Percentiles rank a stretch among this genome's conserved stretches.
These are phyloP conservation scores for Tricholaema leucomelas DNA, from an alignment of 2,113 vertebrate species.

Conservation along the genomic window DNA sequence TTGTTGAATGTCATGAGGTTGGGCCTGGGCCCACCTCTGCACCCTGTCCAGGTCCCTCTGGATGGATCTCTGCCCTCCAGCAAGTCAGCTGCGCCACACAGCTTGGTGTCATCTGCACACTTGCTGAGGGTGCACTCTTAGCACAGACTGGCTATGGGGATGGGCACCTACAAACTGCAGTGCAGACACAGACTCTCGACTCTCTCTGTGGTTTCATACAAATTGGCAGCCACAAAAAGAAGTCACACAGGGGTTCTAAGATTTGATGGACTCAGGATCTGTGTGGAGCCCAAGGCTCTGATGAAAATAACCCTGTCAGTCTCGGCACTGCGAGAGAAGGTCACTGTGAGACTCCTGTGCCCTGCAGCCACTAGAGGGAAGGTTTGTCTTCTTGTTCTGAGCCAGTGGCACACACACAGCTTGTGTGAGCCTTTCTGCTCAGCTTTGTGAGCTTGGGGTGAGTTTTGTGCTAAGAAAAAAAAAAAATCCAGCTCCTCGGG, in stretches of 20 bases:
- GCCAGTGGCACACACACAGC: not conserved
- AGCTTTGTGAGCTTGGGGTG: not conserved
- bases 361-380: slow-evolving; percentile 41
- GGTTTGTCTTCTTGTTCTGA: not conserved
- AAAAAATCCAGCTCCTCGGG: not conserved
- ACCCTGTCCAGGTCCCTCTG: too few species aligned
- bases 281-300: not conserved
- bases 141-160: not conserved
- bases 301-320: not conserved
- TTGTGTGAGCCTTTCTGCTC: not conserved
- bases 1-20: too few species aligned
- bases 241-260: fast-evolving
- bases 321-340: not conserved
- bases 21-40: too few species aligned
- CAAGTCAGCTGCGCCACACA: too few species aligned
- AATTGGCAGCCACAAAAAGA: not conserved
- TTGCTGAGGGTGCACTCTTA: too few species aligned
- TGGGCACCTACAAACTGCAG: not conserved
- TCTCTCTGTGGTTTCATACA: not conserved
- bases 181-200: not conserved
- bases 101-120: too few species aligned
- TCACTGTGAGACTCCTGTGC: not conserved
- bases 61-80: too few species aligned
- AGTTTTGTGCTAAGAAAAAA: not conserved
- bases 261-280: fast-evolving